phyloP scores from a whole-genome alignment of 2,888 invertebrate species.

The Plemyria rubiginata region DNA sequence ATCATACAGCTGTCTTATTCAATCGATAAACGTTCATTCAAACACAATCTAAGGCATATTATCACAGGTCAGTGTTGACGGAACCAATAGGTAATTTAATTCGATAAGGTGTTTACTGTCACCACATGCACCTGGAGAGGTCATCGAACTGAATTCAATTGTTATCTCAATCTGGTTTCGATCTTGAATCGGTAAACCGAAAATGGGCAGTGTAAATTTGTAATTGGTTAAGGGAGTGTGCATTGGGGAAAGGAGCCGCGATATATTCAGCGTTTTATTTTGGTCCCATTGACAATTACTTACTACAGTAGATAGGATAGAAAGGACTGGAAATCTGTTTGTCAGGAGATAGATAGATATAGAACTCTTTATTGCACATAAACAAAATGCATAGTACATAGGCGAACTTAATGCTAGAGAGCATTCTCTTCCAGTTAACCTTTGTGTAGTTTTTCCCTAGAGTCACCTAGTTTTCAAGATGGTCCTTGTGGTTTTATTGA shows the following conservation, averaged over 20 bases:
- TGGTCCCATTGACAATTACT: too few relatives aligned
- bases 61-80: slow-evolving; percentile 77
- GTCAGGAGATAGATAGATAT: too few relatives aligned
- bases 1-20: slow-evolving; percentile 62
- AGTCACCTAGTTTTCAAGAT: too few relatives aligned
- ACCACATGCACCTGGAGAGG: slow-evolving; percentile 71
- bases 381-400: too few relatives aligned
- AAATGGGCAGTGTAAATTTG: slow-evolving; percentile 59
- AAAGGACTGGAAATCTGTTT: too few relatives aligned
- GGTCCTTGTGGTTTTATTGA: too few relatives aligned
- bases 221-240: slow-evolving; percentile 46
- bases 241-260: slow-evolving; percentile 5
- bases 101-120: slow-evolving; percentile 59
- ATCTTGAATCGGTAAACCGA: slow-evolving; percentile 55
- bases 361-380: too few relatives aligned
- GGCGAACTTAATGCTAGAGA: too few relatives aligned
- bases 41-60: slow-evolving; percentile 69
- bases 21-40: slow-evolving; percentile 43
- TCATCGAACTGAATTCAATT: slow-evolving; percentile 59
- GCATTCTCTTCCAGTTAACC: too few relatives aligned
- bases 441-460: too few relatives aligned
- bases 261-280: neutral
- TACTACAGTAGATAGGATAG: too few relatives aligned
- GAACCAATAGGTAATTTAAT: slow-evolving; percentile 57
- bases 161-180: slow-evolving; percentile 59